Conservation (phyloP, 2,888 invertebrate genomes). For the Platerodrilus igneus region DNA sequence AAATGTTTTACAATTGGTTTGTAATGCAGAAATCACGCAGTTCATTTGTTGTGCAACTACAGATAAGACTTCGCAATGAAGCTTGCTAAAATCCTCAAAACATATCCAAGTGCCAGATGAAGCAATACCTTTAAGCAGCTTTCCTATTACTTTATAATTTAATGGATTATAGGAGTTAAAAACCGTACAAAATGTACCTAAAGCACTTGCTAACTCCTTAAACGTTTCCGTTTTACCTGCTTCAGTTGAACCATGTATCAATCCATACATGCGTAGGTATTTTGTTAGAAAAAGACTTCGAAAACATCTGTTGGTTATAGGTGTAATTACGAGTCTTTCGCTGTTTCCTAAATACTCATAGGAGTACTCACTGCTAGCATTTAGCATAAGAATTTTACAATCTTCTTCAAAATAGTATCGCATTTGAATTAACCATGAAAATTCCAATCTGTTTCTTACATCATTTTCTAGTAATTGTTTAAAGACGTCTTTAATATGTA, state of each 20-base stretch:
- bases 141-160: slow-evolving; percentile 83
- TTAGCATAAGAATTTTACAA: slow-evolving; percentile 68
- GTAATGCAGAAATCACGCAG: slow-evolving; percentile 72
- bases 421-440: slow-evolving; percentile 80
- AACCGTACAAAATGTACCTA: slow-evolving; percentile 86
- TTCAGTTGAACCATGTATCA: slow-evolving; percentile 79
- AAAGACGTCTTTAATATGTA: slow-evolving; percentile 80
- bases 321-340: slow-evolving; percentile 70
- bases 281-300: slow-evolving; percentile 79
- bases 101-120: slow-evolving; percentile 84
- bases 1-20: slow-evolving; percentile 61
- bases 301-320: slow-evolving; percentile 74
- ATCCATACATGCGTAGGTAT: slow-evolving; percentile 78
- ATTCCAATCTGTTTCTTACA: slow-evolving; percentile 69
- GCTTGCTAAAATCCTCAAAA: slow-evolving; percentile 84
- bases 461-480: slow-evolving; percentile 59
- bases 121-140: slow-evolving; percentile 78
- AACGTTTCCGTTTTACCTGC: slow-evolving; percentile 90
- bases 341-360: slow-evolving; percentile 84
- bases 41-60: slow-evolving; percentile 84
- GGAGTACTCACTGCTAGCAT: slow-evolving; percentile 72
- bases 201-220: slow-evolving; percentile 86
- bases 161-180: slow-evolving; percentile 85
- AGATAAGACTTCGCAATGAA: slow-evolving; percentile 79
- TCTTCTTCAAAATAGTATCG: slow-evolving; percentile 71